Conservation (phyloP, 2,113 vertebrate species). For the Trematocara unimaculatum region DNA sequence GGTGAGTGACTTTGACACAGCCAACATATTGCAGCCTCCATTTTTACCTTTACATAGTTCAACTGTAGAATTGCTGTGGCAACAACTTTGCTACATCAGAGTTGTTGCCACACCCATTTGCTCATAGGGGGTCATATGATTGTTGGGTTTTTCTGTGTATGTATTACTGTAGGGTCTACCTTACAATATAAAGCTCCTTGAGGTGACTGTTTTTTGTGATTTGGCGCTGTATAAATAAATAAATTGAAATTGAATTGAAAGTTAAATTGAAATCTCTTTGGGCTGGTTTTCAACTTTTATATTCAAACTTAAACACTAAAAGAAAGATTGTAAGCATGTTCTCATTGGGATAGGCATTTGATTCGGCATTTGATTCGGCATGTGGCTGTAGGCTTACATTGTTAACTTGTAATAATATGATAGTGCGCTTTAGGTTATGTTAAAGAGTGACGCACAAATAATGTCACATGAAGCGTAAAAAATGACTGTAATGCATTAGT, state of each 20-base stretch:
- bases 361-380: neutral
- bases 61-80: neutral
- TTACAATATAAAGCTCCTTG: neutral
- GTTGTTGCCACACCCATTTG: neutral
- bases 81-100: neutral
- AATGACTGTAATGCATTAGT: neutral
- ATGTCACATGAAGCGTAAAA: neutral
- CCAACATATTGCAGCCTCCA: neutral
- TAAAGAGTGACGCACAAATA: neutral
- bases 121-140: neutral
- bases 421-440: neutral
- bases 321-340: neutral
- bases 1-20: neutral
- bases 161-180: neutral
- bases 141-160: neutral
- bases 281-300: neutral
- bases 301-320: neutral
- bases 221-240: neutral
- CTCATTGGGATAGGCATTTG: neutral
- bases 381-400: neutral
- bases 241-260: neutral
- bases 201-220: neutral
- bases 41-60: neutral
- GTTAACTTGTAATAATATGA: neutral
- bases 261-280: neutral